A percentile compares a stretch with the other conserved stretches of the same genome.
Evolutionary conservation across 2,888 invertebrate species (phyloP).

Genomic region (Thera britannica): DNA sequence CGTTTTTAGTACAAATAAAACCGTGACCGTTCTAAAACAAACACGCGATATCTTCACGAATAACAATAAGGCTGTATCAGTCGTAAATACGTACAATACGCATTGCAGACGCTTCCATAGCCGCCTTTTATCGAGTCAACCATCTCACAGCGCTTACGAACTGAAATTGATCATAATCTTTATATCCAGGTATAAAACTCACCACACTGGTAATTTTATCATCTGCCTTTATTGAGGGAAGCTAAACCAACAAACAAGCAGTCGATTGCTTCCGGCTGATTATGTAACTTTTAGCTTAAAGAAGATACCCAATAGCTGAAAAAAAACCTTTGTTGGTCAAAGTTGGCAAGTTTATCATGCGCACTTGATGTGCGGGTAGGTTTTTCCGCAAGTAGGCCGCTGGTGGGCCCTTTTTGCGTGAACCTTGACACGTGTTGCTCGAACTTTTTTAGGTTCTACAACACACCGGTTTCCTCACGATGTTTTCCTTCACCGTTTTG

Average conservation of each 20-base stretch:
- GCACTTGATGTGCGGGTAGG: no score
- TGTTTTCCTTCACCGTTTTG: no score
- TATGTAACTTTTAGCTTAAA: no score
- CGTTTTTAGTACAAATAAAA: slow-evolving; percentile 12
- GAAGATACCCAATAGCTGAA: no score
- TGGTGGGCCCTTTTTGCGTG: no score
- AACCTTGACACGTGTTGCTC: no score
- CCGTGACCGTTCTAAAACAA: slow-evolving; percentile 1
- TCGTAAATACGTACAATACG: slow-evolving; percentile 28
- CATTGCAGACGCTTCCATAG: slow-evolving; percentile 21
- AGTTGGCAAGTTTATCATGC: no score
- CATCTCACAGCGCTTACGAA: not conserved
- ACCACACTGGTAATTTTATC: not conserved
- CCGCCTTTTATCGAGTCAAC: slow-evolving; percentile 6
- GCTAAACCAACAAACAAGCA: not conserved
- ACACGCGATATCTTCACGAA: slow-evolving; percentile 14
- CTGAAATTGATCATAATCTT: slow-evolving; percentile 12
- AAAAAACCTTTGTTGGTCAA: no score
- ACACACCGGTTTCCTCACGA: no score
- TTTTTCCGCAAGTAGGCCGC: no score
- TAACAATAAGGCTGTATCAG: slow-evolving; percentile 14
- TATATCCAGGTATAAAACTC: not conserved
- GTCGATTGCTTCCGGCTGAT: no score
- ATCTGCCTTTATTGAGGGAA: not conserved
- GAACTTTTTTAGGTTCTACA: no score